A percentile compares a stretch with the other conserved stretches of the same genome.
These are phyloP conservation scores for Dasyornis broadbenti DNA, from an alignment of 2,113 vertebrate genomes.

Conservation along the genomic window DNA sequence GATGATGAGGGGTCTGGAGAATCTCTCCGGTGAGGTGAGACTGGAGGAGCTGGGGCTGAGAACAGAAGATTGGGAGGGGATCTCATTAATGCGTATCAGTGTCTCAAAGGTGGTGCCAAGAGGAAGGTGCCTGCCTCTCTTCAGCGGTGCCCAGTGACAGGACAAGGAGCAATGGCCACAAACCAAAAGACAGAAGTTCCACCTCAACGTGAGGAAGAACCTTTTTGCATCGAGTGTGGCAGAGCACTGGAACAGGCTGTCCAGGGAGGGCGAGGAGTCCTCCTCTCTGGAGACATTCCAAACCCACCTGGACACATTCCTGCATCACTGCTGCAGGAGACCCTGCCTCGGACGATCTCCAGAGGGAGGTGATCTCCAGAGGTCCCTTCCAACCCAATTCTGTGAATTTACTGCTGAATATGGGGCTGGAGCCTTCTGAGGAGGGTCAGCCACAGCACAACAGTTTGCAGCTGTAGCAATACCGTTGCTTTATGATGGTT, in stretches of 20 bases:
- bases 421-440: background rate
- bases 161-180: background rate
- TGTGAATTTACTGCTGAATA: fast-evolving
- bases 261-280: fast-evolving
- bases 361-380: background rate
- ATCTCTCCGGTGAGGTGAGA: background rate
- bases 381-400: background rate
- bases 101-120: background rate
- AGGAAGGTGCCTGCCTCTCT: background rate
- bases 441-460: background rate
- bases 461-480: background rate
- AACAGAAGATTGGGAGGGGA: background rate
- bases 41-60: background rate
- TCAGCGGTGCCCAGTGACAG: background rate
- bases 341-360: too few species aligned
- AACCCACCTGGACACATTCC: fast-evolving
- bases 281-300: background rate
- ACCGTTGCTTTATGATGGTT: background rate
- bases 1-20: background rate
- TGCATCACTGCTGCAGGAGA: background rate
- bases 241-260: background rate
- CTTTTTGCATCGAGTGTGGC: background rate
- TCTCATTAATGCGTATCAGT: background rate
- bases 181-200: background rate
- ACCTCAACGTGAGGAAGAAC: too few species aligned